Conservation (phyloP, 1,140 invertebrate genomes). For the Ceratitis capitata region DNA sequence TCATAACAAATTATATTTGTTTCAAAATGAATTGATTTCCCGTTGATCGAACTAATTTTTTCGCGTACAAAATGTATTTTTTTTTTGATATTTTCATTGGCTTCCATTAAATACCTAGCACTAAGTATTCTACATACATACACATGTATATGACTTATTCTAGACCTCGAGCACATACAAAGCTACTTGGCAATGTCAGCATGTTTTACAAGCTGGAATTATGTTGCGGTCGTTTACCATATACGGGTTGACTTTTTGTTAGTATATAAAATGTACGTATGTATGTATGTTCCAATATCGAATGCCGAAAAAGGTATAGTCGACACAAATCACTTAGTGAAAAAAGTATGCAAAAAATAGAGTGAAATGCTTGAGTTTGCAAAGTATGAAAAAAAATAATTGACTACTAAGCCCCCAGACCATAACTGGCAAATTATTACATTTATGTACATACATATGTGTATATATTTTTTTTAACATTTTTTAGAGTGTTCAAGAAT, state of each 20-base stretch:
- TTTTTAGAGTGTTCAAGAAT: background rate
- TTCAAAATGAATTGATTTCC: background rate
- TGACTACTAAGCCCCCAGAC: background rate
- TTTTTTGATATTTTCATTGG: background rate
- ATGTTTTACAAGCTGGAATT: conserved; percentile 25
- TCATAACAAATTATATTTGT: background rate
- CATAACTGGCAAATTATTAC: background rate
- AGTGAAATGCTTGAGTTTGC: background rate
- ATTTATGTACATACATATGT: background rate
- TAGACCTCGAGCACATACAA: background rate
- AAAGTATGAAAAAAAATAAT: conserved; percentile 3
- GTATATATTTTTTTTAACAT: background rate
- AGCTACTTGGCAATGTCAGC: conserved; percentile 4
- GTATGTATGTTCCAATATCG: background rate
- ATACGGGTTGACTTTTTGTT: background rate
- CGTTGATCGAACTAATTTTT: background rate
- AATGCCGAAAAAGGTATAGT: conserved; percentile 9
- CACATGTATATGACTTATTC: background rate
- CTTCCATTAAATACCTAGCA: background rate
- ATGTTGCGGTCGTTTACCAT: conserved; percentile 13
- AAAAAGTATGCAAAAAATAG: background rate
- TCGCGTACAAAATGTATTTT: background rate
- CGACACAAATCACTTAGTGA: background rate
- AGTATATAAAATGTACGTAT: background rate
- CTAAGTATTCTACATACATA: too few relatives aligned